phyloP scores from a whole-genome alignment of 2,113 vertebrate species.

The Girardinichthys multiradiatus region DNA sequence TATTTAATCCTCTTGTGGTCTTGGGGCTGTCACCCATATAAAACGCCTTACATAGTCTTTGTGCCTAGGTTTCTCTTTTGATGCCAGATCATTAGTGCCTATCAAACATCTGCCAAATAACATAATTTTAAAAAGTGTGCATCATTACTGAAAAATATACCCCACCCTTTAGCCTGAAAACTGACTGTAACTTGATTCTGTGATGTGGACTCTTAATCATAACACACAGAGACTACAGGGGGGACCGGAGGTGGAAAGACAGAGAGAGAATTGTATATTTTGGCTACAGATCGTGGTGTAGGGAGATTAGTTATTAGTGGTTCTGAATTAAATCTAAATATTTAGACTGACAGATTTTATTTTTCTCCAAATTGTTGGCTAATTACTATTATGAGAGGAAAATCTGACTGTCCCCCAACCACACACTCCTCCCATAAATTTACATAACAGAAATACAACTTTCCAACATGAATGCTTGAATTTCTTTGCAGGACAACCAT shows the following conservation, averaged over 20 bases:
- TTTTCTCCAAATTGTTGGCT: conserved; percentile 38
- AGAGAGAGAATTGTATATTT: conserved; percentile 54
- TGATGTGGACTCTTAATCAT: conserved; percentile 46
- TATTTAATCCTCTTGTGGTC: background rate
- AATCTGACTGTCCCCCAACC: background rate
- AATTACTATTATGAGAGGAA: conserved; percentile 10
- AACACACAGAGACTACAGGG: conserved; percentile 43
- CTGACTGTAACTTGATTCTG: conserved; percentile 67
- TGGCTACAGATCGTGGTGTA: conserved; percentile 51
- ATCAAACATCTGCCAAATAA: conserved; percentile 26
- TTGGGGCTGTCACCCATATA: background rate
- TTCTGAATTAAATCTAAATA: conserved; percentile 62
- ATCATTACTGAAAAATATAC: conserved; percentile 61
- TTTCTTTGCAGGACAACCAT: background rate
- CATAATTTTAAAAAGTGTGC: conserved; percentile 31
- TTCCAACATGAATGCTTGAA: background rate
- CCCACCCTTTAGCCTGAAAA: conserved; percentile 44
- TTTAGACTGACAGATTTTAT: conserved; percentile 46
- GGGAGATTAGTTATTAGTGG: conserved; percentile 47
- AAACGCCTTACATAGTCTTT: conserved; percentile 17
- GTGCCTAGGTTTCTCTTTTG: background rate
- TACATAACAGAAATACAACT: background rate
- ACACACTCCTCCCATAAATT: background rate
- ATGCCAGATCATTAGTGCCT: conserved; percentile 27
- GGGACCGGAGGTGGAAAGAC: background rate